phyloP scores from a whole-genome alignment of 2,797 vertebrate genomes.

The Smutsia gigantea region DNA sequence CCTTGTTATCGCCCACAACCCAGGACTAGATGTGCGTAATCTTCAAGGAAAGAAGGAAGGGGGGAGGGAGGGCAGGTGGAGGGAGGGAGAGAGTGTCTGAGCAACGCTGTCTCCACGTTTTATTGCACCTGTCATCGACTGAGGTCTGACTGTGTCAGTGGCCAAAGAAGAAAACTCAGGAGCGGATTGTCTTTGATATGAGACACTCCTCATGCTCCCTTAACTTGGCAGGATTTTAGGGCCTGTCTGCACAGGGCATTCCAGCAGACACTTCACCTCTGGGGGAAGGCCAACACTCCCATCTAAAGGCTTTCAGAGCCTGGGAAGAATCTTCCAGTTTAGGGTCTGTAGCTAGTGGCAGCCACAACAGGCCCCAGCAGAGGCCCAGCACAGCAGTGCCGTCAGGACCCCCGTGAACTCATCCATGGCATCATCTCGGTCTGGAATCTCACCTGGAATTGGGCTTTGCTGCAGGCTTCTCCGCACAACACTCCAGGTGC shows the following conservation, averaged over 20 bases:
- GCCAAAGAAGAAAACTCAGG: background rate
- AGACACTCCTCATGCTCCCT: background rate
- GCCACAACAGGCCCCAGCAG: background rate
- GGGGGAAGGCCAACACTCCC: too few species aligned
- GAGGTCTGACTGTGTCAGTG: background rate
- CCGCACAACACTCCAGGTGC: background rate
- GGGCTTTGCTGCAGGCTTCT: background rate
- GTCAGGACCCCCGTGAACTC: background rate
- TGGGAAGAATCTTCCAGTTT: background rate
- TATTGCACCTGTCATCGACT: background rate
- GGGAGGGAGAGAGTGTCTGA: background rate
- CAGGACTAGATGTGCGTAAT: background rate
- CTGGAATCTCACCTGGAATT: background rate
- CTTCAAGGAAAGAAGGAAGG: background rate
- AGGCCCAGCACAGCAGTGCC: rapidly evolving
- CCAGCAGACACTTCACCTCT: background rate
- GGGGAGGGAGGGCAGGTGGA: background rate
- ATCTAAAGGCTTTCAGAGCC: background rate
- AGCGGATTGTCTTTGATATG: background rate
- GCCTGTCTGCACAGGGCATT: too few species aligned
- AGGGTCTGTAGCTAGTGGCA: background rate
- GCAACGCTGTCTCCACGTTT: rapidly evolving
- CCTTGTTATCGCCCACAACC: background rate
- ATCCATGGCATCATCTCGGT: background rate
- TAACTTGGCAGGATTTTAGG: background rate